phyloP scores from a whole-genome alignment of 1,140 invertebrate species.

The Euura lappo region DNA sequence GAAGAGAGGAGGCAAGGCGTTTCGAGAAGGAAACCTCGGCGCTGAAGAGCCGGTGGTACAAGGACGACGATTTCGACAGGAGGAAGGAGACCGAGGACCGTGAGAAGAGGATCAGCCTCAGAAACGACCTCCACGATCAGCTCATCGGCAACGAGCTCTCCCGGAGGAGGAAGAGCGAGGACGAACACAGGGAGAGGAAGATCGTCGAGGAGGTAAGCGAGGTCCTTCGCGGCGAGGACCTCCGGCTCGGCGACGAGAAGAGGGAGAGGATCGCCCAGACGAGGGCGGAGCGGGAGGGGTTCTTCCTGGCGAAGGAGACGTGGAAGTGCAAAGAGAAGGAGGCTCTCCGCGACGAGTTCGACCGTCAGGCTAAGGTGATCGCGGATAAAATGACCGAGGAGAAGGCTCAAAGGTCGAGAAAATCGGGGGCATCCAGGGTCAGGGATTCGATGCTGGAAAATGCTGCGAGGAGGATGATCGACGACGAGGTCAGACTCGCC shows the following conservation, averaged over 20 bases:
- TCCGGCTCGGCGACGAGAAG: neutral
- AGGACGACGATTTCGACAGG: neutral
- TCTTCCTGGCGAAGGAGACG: neutral
- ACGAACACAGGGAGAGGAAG: slow-evolving; percentile 9
- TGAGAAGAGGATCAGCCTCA: neutral
- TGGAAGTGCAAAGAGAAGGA: neutral
- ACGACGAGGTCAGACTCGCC: neutral
- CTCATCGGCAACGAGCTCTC: neutral
- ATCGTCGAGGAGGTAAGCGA: slow-evolving; percentile 6
- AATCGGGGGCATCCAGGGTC: neutral
- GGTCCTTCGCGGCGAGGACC: neutral
- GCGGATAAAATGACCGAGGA: neutral
- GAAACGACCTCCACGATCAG: neutral
- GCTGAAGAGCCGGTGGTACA: neutral
- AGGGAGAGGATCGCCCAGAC: neutral
- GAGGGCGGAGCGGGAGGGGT: neutral
- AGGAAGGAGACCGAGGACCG: neutral
- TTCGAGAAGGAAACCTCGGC: neutral
- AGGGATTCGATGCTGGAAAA: neutral
- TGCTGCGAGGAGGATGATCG: neutral
- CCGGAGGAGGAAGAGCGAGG: neutral
- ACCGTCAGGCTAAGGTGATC: neutral
- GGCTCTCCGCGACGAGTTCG: neutral
- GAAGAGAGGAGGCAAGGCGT: neutral
- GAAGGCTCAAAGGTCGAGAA: neutral